These are phyloP conservation scores for Enoplolaimus lenunculus DNA, from an alignment of 2,888 invertebrate genomes.

Conservation along the genomic window DNA sequence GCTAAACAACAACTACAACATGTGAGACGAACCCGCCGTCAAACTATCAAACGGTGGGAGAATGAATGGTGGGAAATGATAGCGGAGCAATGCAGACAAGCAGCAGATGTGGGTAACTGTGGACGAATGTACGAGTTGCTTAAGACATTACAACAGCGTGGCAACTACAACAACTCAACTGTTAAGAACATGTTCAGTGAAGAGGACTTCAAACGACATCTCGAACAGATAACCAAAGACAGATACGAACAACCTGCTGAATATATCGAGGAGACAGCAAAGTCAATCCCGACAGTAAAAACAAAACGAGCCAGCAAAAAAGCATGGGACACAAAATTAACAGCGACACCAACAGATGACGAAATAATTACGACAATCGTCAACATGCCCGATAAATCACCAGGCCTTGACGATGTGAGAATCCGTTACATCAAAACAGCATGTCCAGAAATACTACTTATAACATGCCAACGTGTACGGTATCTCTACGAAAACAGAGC, in stretches of 20 bases:
- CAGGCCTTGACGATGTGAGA: neutral
- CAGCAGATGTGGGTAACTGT: neutral
- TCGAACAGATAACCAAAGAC: neutral
- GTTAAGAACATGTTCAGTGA: neutral
- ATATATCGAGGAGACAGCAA: neutral
- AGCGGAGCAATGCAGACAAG: neutral
- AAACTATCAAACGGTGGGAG: neutral
- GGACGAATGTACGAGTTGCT: neutral
- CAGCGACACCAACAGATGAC: neutral
- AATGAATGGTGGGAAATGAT: neutral
- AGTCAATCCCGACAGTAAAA: neutral
- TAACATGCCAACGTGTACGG: neutral
- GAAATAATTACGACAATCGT: neutral
- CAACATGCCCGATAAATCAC: constrained; percentile 10
- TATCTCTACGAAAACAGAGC: neutral
- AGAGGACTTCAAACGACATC: constrained; percentile 6
- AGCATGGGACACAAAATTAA: neutral
- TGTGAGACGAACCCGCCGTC: neutral
- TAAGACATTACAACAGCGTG: neutral
- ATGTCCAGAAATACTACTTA: too few relatives aligned
- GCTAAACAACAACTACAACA: too few relatives aligned
- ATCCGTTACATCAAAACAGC: constrained; percentile 4
- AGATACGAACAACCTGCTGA: neutral
- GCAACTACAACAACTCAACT: neutral
- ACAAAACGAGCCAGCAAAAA: neutral